phyloP scores from a whole-genome alignment of 30 jellyfish, hydroid and myxozoan species.

The Mastigias papua region DNA sequence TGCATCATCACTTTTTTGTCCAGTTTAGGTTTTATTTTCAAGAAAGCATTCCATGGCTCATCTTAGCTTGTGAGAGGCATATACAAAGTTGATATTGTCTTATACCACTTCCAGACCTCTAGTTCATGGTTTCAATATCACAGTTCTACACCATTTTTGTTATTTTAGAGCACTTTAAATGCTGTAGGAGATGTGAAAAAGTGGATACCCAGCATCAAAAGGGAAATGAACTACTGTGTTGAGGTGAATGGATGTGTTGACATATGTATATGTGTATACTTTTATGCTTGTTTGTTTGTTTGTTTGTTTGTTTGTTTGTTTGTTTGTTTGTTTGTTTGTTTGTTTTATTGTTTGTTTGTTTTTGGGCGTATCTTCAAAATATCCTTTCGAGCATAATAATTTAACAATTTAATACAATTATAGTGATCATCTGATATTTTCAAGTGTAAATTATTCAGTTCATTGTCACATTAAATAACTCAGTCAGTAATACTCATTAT shows the following conservation, averaged over 20 bases:
- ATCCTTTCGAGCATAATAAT: no score
- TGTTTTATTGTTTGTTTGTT: neutral
- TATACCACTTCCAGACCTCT: no score
- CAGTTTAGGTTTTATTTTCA: no score
- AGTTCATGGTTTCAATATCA: neutral
- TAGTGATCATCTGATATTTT: no score
- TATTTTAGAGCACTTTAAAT: slow-evolving; percentile 19
- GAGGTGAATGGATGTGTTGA: slow-evolving; percentile 69
- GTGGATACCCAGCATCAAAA: slow-evolving; percentile 95
- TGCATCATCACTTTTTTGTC: no score
- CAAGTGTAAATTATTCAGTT: no score
- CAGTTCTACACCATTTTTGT: neutral
- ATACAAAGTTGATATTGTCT: no score
- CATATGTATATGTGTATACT: no score
- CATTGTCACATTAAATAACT: no score
- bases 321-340: neutral
- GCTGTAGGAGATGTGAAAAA: slow-evolving; percentile 85
- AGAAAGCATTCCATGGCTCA: no score
- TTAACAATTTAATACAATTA: neutral
- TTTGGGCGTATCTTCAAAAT: neutral
- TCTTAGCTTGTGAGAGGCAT: no score
- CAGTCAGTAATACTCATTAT: no score
- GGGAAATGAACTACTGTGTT: slow-evolving; percentile 80
- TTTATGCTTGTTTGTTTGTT: neutral
- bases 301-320: neutral